Evolutionary conservation across 2,888 invertebrate genomes (phyloP).

Genomic region (Stenchaetothrips biformis): DNA sequence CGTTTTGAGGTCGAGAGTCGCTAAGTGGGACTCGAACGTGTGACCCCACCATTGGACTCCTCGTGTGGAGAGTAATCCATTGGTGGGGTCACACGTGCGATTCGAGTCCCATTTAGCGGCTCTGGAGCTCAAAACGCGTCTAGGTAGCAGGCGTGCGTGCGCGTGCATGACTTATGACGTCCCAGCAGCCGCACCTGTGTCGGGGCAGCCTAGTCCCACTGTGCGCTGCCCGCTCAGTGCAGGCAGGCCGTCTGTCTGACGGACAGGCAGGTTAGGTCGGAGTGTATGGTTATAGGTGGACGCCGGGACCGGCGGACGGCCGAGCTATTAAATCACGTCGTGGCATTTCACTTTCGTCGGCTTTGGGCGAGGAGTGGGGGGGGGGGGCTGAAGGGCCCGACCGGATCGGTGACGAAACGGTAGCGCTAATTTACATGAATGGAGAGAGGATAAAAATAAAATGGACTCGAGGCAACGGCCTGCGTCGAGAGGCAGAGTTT

Average conservation of each 20-base stretch:
- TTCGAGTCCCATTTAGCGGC: no score
- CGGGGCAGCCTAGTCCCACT: no score
- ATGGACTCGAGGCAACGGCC: no score
- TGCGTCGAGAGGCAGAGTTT: background rate
- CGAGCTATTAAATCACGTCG: constrained; percentile 1
- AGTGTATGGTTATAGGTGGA: background rate
- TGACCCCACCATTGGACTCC: no score
- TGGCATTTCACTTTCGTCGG: constrained; percentile 20
- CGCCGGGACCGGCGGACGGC: background rate
- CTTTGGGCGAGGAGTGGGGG: background rate
- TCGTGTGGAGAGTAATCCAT: no score
- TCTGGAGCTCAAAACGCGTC: no score
- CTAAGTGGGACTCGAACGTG: no score
- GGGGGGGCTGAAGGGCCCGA: background rate
- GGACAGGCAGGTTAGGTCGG: background rate
- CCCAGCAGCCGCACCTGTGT: no score
- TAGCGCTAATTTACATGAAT: constrained; percentile 1
- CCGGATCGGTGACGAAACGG: background rate
- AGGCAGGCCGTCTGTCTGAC: background rate
- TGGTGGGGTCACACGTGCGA: no score
- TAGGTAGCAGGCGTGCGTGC: no score
- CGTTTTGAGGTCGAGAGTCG: no score
- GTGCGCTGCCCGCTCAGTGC: background rate
- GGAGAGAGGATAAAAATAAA: background rate
- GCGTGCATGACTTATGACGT: no score